Base-by-base conservation (phyloP, 1,140 invertebrate species). In the Drosophila sp. region DNA sequence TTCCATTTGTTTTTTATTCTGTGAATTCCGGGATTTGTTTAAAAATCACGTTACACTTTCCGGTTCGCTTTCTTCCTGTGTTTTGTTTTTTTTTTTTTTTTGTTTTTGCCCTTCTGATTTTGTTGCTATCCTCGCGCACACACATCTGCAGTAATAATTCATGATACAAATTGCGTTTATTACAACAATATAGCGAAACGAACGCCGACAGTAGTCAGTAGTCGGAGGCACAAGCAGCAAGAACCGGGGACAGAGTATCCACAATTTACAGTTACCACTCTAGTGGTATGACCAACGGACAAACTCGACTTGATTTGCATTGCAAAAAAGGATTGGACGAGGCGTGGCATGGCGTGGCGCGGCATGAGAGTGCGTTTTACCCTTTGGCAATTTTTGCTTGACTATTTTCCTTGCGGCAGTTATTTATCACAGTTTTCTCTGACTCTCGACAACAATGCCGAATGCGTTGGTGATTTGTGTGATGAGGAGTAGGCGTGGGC, bases 91-190 rank as follows among this genome's bases (percentile, higher is more conserved):
- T n/a, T n/a, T n/a, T n/a, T n/a, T n/a, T 2, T 47, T 23, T 47
- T 47, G 57, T 62, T 50, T n/a, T n/a, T n/a, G n/a, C 77, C 66
- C 72, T 79, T 87, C 79, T 84, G 84, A 57, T 77, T 69, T 60
- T 41, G 65, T 61, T 27, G 44, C 6, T 50, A 50, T 50, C 23
- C 63, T 68, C 61, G 66, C 40, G 44, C 60, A 50, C 50, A 50
- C 50, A 73, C 54, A 60, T 85, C 85, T 80, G 84, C 84, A 87
- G 84, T 87, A 87, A 87, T 87, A 87, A 89, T 78, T 87, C 84
- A 87, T 87, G 80, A 72, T 79, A 72, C 80, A 89, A 87, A 89
- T 89, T 87, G 84, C 85, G 84, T 87, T 87, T 87, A 87, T 89
- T 89, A 89, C 84, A 89, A 80, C 71, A 79, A 70, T 84, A 56